These are phyloP conservation scores for Tetraodon nigroviridis DNA, from an alignment of 2,113 vertebrate genomes.

Conservation along the genomic window DNA sequence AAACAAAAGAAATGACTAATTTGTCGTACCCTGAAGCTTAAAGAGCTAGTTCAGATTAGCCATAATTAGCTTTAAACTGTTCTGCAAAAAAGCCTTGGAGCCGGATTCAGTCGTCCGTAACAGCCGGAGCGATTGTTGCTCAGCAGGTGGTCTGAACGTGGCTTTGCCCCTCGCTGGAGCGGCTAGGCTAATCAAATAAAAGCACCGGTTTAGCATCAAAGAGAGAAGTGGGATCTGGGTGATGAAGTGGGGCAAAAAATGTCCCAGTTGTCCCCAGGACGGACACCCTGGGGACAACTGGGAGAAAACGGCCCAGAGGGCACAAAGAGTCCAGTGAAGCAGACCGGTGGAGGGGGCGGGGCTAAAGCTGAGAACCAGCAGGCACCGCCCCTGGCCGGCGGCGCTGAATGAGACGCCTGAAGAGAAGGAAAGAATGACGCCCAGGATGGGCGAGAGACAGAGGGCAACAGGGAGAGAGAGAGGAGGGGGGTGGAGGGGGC, in stretches of 20 bases:
- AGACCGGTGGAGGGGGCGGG: neutral
- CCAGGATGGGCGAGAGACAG: constrained; percentile 23
- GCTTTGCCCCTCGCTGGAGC: too few relatives aligned
- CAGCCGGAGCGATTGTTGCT: too few relatives aligned
- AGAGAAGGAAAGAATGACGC: constrained; percentile 53
- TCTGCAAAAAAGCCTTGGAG: constrained; percentile 4
- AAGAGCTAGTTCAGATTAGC: constrained; percentile 4
- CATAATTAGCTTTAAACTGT: constrained; percentile 11
- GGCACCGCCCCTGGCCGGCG: constrained; percentile 52
- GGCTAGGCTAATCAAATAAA: too few relatives aligned
- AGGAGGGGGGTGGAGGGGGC: neutral
- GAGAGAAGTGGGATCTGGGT: too few relatives aligned
- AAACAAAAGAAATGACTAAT: too few relatives aligned
- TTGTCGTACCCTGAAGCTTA: constrained; percentile 13
- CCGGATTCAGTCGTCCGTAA: constrained; percentile 1
- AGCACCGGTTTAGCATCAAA: too few relatives aligned
- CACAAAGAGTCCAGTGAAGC: too few relatives aligned
- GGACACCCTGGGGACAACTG: too few relatives aligned
- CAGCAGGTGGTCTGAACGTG: too few relatives aligned
- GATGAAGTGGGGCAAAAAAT: too few relatives aligned
- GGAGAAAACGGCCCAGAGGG: too few relatives aligned
- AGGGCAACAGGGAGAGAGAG: constrained; percentile 4
- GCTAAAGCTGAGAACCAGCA: constrained; percentile 38
- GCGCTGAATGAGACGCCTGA: constrained; percentile 46
- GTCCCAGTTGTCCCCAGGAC: too few relatives aligned